A percentile compares a stretch with the other conserved stretches of the same genome.
Evolutionary conservation across 2,113 vertebrate species (phyloP).

Genomic region (Cygnus buccinator): DNA sequence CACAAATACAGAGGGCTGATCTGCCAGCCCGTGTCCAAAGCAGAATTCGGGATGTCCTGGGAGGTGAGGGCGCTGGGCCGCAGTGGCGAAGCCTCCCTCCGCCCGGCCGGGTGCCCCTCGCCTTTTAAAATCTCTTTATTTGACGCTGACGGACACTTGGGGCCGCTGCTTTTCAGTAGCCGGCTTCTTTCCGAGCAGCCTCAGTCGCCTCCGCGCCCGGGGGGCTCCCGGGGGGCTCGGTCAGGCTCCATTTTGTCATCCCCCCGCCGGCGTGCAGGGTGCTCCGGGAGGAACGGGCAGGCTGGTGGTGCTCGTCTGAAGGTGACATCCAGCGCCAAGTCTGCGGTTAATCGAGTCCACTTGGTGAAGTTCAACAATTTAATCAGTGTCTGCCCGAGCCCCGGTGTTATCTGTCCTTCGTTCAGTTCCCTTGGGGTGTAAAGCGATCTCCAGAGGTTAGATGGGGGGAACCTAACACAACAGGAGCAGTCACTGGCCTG

Average conservation of each 20-base stretch:
- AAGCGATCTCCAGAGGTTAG: neutral
- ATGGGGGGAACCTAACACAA: accelerated
- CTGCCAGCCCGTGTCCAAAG: neutral
- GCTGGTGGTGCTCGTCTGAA: neutral
- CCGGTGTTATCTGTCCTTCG: neutral
- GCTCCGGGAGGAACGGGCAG: neutral
- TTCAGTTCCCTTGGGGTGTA: neutral
- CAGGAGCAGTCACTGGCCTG: neutral
- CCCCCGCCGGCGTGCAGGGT: neutral
- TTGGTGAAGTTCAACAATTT: neutral
- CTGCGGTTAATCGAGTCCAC: neutral
- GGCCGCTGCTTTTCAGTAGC: neutral
- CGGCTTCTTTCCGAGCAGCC: neutral
- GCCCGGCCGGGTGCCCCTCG: neutral
- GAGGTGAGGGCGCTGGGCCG: neutral
- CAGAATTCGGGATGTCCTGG: neutral
- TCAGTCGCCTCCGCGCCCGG: neutral
- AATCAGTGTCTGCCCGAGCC: neutral
- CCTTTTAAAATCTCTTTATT: neutral
- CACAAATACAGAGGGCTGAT: neutral
- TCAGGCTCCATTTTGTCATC: neutral
- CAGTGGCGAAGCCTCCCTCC: neutral
- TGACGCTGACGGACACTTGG: too few relatives aligned
- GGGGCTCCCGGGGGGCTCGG: neutral
- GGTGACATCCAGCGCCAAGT: neutral